A percentile compares a stretch with the other conserved stretches of the same genome.
Conservation (phyloP, 1,140 invertebrate genomes). For the Plodia interpunctella region DNA sequence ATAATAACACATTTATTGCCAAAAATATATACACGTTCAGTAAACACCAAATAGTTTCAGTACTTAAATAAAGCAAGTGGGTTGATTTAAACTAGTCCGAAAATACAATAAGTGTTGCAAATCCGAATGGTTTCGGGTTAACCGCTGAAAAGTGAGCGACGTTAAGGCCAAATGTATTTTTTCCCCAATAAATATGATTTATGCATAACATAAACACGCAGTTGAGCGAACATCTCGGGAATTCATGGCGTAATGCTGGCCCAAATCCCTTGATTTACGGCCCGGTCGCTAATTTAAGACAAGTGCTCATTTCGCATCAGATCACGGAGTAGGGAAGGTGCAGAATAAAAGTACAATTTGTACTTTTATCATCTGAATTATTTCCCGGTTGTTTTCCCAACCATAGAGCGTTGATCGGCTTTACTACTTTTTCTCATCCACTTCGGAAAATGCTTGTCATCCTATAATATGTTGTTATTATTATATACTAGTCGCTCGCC, state of each 20-base stretch:
- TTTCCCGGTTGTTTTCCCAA: no score
- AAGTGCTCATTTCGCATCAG: constrained; percentile 39
- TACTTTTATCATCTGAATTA: no score
- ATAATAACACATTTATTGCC: no score
- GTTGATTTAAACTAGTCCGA: not conserved
- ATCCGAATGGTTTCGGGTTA: not conserved
- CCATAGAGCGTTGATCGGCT: no score
- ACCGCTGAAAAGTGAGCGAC: not conserved
- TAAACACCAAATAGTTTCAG: no score
- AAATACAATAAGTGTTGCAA: not conserved
- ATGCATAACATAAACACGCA: constrained; percentile 40
- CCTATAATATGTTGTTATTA: no score
- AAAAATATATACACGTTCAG: no score
- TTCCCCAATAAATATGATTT: constrained; percentile 18
- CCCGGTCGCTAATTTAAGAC: constrained; percentile 50
- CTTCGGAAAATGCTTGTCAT: no score
- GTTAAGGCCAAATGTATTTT: constrained; percentile 11
- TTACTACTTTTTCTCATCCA: no score
- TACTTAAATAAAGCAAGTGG: no score
- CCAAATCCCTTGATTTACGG: constrained; percentile 51
- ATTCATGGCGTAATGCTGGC: constrained; percentile 50
- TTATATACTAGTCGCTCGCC: no score
- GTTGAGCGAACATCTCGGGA: constrained; percentile 41
- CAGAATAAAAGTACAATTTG: no score
- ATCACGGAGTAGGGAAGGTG: not conserved